Conservation (phyloP, 2,113 vertebrate species). For the Hippocampus barbouri region DNA sequence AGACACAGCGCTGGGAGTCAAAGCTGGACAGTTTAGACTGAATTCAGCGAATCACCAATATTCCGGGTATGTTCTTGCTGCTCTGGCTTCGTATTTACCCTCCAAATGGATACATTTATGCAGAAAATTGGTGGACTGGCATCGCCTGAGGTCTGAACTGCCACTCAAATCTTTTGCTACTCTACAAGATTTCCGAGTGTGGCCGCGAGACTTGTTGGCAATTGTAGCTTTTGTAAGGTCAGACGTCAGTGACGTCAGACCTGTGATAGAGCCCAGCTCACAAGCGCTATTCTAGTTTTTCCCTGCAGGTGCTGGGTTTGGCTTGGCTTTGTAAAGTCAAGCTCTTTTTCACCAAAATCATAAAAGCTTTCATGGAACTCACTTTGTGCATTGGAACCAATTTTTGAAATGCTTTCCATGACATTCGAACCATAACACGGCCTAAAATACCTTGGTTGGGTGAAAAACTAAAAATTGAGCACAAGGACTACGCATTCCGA, state of each 20-base stretch:
- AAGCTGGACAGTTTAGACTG: slow-evolving; percentile 36
- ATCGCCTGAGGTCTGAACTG: slow-evolving; percentile 9
- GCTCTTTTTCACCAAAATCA: too few species aligned
- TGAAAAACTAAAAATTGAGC: not conserved
- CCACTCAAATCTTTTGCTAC: not conserved
- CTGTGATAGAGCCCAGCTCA: not conserved
- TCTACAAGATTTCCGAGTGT: not conserved
- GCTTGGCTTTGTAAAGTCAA: not conserved
- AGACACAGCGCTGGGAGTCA: slow-evolving; percentile 14
- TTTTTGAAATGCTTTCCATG: not conserved
- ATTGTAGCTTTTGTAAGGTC: not conserved
- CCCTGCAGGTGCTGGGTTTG: too few species aligned
- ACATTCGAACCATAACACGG: not conserved
- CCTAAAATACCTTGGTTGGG: not conserved
- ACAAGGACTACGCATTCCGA: not conserved
- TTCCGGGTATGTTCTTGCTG: slow-evolving; percentile 39
- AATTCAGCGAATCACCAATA: slow-evolving; percentile 42
- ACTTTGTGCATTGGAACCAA: too few species aligned
- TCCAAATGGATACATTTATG: slow-evolving; percentile 30
- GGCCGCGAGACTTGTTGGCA: not conserved
- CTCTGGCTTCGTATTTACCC: slow-evolving; percentile 45
- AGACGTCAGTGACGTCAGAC: not conserved
- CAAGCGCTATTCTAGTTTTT: not conserved
- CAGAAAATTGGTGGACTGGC: slow-evolving; percentile 21
- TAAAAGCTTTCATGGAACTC: not conserved